Base-by-base conservation (phyloP, 2,888 invertebrate genomes). In the Cinara cedri region DNA sequence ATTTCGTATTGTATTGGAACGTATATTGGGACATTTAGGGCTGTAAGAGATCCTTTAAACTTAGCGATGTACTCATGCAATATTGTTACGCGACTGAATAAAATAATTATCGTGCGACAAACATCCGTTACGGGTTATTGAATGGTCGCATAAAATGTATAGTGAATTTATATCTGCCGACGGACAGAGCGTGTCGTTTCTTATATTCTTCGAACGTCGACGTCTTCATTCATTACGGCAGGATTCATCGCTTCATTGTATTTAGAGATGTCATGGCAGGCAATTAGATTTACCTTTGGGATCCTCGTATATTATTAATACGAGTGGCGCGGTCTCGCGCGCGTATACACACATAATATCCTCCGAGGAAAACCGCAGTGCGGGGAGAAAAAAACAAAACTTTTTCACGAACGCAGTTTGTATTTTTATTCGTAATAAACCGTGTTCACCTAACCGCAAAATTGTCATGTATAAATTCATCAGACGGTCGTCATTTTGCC, bases 231-330 rank as follows among this genome's bases (percentile, higher is more conserved):
- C 57, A 72, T 72, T 72, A 34, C 6, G n/a, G n/a, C n/a, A 72
- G 72, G 46, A 72, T 72, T 72, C 72, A 72, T 72, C 46, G 72
- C 72, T 24, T 72, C 72, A 72, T 72, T 72, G 72, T 72, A 34
- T 34, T 72, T 72, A 46, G 72, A 46, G 72, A 72, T 57, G 46
- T 60, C 72, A 72, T 72, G 72, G 60, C 72, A 46, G 72, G 60
- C 72, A 60, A 72, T 72, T 72, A 72, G 72, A 72, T 46, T n/a
- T 71, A 21, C 44, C n/a, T n/a, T 19, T 51, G 51, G 26, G 70
- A 34, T 34, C 34, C 34, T 14, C 19, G 55, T 42, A 68, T n/a
- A 34, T 34, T 42, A 70, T 55, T n/a, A 55, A 42, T 10, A 26
- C 54, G 16, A 34, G 34, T n/a, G 3, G 51, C 14, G 34, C n/a